These are phyloP conservation scores for Lepetodrilus schrolli DNA, from an alignment of 2,888 invertebrate genomes.

Conservation along the genomic window DNA sequence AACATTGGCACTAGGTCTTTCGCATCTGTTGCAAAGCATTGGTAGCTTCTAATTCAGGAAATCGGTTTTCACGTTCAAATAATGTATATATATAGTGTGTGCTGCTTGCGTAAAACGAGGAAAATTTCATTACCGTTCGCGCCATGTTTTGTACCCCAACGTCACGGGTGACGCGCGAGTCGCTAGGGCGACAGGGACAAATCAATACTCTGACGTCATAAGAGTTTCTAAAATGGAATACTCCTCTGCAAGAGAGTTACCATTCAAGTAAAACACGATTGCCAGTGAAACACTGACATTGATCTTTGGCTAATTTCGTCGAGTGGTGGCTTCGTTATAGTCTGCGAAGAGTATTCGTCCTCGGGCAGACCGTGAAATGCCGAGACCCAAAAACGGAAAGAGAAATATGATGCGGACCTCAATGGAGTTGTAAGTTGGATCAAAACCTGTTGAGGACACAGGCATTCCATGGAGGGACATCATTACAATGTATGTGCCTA, in stretches of 20 bases:
- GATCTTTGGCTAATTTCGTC: slow-evolving; percentile 8
- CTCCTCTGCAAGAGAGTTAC: slow-evolving; percentile 23
- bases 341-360: too few species aligned
- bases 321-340: not conserved
- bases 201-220: slow-evolving; percentile 23
- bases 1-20: not conserved
- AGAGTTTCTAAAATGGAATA: slow-evolving; percentile 20
- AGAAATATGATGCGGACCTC: too few species aligned
- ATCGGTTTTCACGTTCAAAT: slow-evolving; percentile 28
- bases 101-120: slow-evolving; percentile 34
- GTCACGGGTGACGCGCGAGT: slow-evolving; percentile 34
- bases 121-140: slow-evolving; percentile 32
- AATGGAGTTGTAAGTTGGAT: too few species aligned
- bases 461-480: too few species aligned
- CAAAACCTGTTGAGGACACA: too few species aligned
- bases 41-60: slow-evolving; percentile 18
- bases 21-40: slow-evolving; percentile 22
- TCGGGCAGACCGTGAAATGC: not conserved
- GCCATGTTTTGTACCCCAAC: slow-evolving; percentile 34
- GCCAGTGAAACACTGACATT: not conserved
- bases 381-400: too few species aligned
- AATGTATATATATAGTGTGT: slow-evolving; percentile 32
- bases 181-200: slow-evolving; percentile 20
- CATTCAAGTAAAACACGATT: slow-evolving; percentile 24
- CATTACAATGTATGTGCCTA: too few species aligned